Evolutionary conservation across 2,797 vertebrate genomes (phyloP).

Genomic region (Onychomys torridus): DNA sequence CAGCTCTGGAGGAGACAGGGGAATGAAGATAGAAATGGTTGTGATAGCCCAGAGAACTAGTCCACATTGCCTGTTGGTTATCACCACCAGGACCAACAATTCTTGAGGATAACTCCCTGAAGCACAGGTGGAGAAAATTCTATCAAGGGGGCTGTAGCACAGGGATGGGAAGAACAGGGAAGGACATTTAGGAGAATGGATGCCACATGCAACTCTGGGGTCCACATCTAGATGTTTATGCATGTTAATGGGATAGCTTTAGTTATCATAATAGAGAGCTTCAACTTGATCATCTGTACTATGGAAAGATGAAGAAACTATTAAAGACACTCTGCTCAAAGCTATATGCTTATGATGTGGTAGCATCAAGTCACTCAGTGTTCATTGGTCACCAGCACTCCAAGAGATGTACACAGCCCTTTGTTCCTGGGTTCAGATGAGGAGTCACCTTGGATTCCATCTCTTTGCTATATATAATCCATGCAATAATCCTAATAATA

Average conservation of each 20-base stretch:
- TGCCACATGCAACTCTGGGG: background rate
- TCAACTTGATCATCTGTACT: background rate
- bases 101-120: background rate
- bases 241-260: background rate
- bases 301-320: background rate
- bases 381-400: background rate
- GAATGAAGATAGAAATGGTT: no score
- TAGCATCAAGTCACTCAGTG: background rate
- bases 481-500: background rate
- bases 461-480: background rate
- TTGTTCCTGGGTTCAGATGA: background rate
- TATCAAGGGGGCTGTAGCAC: background rate
- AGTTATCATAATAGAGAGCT: background rate
- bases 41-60: background rate
- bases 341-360: background rate
- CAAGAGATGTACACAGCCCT: background rate
- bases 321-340: background rate
- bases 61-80: background rate
- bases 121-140: background rate
- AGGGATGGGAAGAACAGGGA: background rate
- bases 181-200: background rate
- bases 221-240: background rate
- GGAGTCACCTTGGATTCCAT: background rate
- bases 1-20: no score
- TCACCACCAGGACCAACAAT: background rate